phyloP scores from a whole-genome alignment of 1,140 invertebrate species.

The Melitaea cinxia region DNA sequence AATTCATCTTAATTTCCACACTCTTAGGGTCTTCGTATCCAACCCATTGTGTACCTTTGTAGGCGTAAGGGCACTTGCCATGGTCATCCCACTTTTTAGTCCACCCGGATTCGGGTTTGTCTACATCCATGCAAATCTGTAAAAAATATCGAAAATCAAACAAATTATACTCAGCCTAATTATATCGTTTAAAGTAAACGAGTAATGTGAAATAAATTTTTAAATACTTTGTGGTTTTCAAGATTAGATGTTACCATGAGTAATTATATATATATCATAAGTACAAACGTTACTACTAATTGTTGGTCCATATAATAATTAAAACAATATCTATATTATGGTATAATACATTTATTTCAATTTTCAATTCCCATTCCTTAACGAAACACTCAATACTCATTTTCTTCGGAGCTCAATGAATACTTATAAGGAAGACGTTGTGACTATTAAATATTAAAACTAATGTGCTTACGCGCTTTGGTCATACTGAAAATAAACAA shows the following conservation, averaged over 20 bases:
- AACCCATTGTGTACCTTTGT: conserved; percentile 95
- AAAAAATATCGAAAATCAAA: conserved; percentile 15
- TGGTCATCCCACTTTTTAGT: conserved; percentile 90
- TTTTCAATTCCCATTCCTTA: not conserved
- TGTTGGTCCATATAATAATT: no score
- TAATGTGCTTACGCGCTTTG: conserved; percentile 24
- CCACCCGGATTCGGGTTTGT: conserved; percentile 87
- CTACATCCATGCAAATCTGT: conserved; percentile 89
- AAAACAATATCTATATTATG: no score
- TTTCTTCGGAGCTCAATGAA: conserved; percentile 4
- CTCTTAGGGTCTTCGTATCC: conserved; percentile 93
- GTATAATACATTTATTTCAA: not conserved
- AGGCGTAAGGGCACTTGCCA: conserved; percentile 92
- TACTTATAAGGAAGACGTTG: conserved; percentile 15
- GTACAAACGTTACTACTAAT: no score
- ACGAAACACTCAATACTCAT: not conserved
- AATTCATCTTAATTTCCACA: conserved; percentile 93
- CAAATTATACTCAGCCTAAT: no score
- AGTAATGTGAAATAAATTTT: no score
- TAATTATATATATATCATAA: no score
- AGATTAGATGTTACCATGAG: no score
- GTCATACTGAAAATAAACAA: not conserved
- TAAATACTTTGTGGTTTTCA: no score
- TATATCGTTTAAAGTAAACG: no score
- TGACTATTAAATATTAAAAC: conserved; percentile 23